A percentile compares a stretch with the other conserved stretches of the same genome.
Conservation (phyloP, 30 jellyfish, hydroid and myxozoan species). For the Hydractinia symbiolongicarpus region DNA sequence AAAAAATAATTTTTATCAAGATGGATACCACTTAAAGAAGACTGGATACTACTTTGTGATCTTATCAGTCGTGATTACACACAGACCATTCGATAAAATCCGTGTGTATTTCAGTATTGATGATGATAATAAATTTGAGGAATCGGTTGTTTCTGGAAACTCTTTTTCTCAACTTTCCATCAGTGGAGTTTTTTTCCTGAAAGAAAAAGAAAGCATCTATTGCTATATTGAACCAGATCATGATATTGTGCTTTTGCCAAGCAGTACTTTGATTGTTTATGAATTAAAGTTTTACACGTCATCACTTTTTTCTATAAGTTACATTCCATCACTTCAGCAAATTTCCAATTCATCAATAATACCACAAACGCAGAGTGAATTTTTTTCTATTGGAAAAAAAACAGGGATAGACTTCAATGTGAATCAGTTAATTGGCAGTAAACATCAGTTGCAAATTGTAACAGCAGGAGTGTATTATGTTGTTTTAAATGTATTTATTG, state of each 20-base stretch:
- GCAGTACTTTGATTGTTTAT: background rate
- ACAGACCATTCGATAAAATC: background rate
- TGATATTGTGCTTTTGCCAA: background rate
- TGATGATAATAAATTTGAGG: background rate
- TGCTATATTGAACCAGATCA: background rate
- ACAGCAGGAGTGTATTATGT: conserved; percentile 6
- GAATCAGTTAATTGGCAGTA: background rate
- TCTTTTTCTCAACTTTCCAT: background rate
- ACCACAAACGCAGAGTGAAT: too few relatives aligned
- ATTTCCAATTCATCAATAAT: too few relatives aligned
- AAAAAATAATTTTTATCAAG: background rate
- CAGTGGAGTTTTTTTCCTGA: background rate
- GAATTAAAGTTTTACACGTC: background rate
- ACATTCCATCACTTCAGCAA: too few relatives aligned
- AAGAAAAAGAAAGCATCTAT: conserved; percentile 2
- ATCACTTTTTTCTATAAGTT: background rate
- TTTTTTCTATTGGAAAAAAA: too few relatives aligned
- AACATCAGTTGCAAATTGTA: background rate
- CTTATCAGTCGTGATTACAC: background rate
- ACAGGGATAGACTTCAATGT: too few relatives aligned
- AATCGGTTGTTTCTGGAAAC: background rate
- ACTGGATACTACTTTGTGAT: conserved; percentile 16
- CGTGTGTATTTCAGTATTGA: background rate
- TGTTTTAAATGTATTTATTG: conserved; percentile 3
- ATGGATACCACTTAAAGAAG: conserved; percentile 6